phyloP scores from a whole-genome alignment of 1,140 invertebrate genomes.

The Macrocentrus cingulum region DNA sequence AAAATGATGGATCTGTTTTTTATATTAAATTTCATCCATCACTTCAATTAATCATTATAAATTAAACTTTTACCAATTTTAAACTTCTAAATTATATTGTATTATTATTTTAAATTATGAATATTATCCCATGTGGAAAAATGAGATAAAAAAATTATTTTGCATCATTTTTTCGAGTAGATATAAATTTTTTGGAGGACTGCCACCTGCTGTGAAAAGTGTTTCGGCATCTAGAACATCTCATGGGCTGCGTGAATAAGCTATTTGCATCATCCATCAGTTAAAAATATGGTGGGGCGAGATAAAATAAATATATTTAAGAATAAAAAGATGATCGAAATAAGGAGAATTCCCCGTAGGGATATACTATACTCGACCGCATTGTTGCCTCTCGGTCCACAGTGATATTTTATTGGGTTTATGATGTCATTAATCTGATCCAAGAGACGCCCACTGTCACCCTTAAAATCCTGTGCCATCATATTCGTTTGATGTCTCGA shows the following conservation, averaged over 20 bases:
- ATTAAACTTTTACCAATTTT: not conserved
- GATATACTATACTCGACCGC: slow-evolving; percentile 32
- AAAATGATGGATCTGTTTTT: not conserved
- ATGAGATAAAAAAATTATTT: no score
- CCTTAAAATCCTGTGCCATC: no score
- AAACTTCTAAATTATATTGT: no score
- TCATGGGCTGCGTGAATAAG: slow-evolving; percentile 38
- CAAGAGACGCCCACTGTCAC: slow-evolving; percentile 28
- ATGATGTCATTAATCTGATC: slow-evolving; percentile 37
- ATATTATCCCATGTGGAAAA: no score
- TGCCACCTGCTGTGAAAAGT: slow-evolving; percentile 54
- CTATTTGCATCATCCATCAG: slow-evolving; percentile 57
- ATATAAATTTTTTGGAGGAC: slow-evolving; percentile 11
- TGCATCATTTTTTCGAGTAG: no score
- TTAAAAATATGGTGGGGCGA: slow-evolving; percentile 21
- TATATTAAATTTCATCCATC: no score
- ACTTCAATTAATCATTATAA: not conserved
- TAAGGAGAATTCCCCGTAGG: slow-evolving; percentile 19
- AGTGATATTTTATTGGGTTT: slow-evolving; percentile 40
- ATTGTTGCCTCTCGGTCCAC: slow-evolving; percentile 27
- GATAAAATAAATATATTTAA: slow-evolving; percentile 14
- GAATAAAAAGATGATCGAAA: slow-evolving; percentile 11
- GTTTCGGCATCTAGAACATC: slow-evolving; percentile 35
- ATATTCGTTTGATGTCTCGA: no score
- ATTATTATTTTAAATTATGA: no score